Evolutionary conservation across 2,797 vertebrate species (phyloP).

Genomic region (Bovichtus diacanthus): DNA sequence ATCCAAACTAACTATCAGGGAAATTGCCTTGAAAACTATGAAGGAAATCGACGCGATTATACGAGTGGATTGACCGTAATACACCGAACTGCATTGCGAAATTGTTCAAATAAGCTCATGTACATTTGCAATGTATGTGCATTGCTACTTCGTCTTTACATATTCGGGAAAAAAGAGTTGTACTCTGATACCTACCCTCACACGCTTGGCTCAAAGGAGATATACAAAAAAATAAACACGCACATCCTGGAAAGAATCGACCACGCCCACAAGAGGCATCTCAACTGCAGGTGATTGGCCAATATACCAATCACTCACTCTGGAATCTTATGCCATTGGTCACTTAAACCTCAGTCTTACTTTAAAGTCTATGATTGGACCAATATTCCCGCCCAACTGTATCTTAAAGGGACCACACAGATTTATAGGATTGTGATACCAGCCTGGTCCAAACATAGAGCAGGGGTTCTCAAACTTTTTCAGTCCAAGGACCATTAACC

Average conservation of each 20-base stretch:
- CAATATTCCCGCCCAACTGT: not conserved
- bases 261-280: not conserved
- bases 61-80: not conserved
- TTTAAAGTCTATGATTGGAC: conserved; percentile 51
- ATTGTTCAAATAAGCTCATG: not conserved
- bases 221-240: conserved; percentile 10
- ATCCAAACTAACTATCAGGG: not conserved
- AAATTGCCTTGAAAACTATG: conserved; percentile 28
- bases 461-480: no score
- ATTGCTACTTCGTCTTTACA: not conserved
- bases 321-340: conserved; percentile 26
- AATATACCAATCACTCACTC: not conserved
- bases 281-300: conserved; percentile 25
- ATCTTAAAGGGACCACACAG: conserved; percentile 12
- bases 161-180: fast-evolving
- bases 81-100: not conserved
- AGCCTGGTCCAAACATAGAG: not conserved
- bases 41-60: conserved; percentile 1
- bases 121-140: not conserved
- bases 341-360: fast-evolving
- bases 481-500: no score
- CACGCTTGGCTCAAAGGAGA: not conserved
- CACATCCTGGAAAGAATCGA: conserved; percentile 15
- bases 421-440: no score
- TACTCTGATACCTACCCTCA: conserved; percentile 13